Evolutionary conservation across 2,888 invertebrate genomes (phyloP), one percentile per base, ranked within the genome.

Genomic region (Leucophenga montana): DNA sequence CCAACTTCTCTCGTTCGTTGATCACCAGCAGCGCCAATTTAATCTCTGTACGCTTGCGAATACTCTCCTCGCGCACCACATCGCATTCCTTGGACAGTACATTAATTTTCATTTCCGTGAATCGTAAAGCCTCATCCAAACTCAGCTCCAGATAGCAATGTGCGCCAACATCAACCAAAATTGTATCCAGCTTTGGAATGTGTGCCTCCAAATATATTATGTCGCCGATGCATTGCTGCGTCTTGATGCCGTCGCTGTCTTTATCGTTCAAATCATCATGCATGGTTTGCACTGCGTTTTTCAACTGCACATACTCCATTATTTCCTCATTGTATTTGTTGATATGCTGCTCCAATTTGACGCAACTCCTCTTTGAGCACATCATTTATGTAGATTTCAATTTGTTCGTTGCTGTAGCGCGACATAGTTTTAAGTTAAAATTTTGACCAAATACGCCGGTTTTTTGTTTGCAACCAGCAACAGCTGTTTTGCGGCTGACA

Each of bases 151-250:
- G 88, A 85, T 91, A 95, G 80, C 93, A 91, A 67, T 94, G 93
- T 77, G 94, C 91, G 0, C 96, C 96, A 71, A 96, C 89, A 84
- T 94, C 92, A 27, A 96, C 90, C 27, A 93, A 89, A 66, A 96
- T 91, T 53, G 88, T 92, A 66, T 90, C 89, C 66, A 95, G 92
- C 68, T 92, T 89, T 0, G 70, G 73, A 5, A 81, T 83, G 1
- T 73, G 73, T 1, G 95, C 95, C 86, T 95, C 93, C 85, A 95
- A 92, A 81, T 94, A 96, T 77, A 95, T 94, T 86, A 94, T 94
- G 78, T 94, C 93, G n/a, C 96, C 96, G 39, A 97, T 89, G 85
- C 96, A 94, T 31, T 96, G 91, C 88, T 93, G 91, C 0, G 93
- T 93, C 80, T 93, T 93, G 65, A 93, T 89, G 33, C 91, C 91